Base-by-base conservation (phyloP, 2,113 vertebrate species). In the Ophiodon elongatus region DNA sequence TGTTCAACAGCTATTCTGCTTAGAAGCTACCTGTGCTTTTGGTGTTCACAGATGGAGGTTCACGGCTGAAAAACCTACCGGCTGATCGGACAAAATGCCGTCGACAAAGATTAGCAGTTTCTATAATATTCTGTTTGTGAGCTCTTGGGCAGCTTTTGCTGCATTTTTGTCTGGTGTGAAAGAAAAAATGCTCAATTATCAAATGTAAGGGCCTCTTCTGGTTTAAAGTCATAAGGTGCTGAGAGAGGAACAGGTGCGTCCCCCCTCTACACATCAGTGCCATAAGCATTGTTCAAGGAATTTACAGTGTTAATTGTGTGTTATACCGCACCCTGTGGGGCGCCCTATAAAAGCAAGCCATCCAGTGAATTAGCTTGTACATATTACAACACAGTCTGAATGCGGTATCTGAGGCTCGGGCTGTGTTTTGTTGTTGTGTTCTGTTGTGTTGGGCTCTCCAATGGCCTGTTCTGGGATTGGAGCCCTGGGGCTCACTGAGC, bases 281-380 rank as follows among this genome's bases (percentile, higher is more conserved):
- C 25, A 67, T 82, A 64, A 91, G 85, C 78, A 85, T 82, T 90
- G 88, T 89, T 94, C 71, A 85, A 86, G 70, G 80, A 91, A 90
- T 91, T 89, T 85, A 77, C 88, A 75, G 39, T 92, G 86, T 88
- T 94, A 90, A 93, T 91, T 90, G 87, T 81, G 82, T 91, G 88
- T 89, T 91, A 90, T 88, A 87, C 85, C 60, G 68, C 84, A 91
- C 83, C 87, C 84, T 79, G 63, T 86, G 86, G 87, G 85, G 80
- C 45, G 66, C 57, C 71, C 84, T 70, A 80, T 90, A 92, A 94
- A 92, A 88, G 73, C 76, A 80, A 90, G 73, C 84, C 90, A 89
- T 90, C 76, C 91, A 82, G 79, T 88, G 92, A 94, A 91, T 93
- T 87, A 93, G 75, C 80, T 83, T 80, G 80, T 77, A 79, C 83